These are phyloP conservation scores for Callipepla squamata DNA, from an alignment of 2,113 vertebrate species.

Conservation along the genomic window DNA sequence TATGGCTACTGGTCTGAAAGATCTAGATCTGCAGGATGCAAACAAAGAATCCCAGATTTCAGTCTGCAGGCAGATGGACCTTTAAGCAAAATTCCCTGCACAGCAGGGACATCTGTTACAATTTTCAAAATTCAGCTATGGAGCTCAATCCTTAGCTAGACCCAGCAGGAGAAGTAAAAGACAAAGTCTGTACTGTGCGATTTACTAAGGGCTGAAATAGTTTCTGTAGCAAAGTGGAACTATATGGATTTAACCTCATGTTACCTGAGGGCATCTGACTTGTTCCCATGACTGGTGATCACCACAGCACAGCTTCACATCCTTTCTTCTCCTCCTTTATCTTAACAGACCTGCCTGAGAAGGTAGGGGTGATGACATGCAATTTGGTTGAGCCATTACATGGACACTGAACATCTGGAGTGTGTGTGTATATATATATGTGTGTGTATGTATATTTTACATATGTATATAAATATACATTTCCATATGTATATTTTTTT, in stretches of 20 bases:
- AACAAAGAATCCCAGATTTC: constrained; percentile 68
- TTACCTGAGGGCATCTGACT: neutral
- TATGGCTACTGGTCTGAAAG: constrained; percentile 44
- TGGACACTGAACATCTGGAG: neutral
- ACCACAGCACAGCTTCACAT: neutral
- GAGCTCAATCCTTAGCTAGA: constrained; percentile 50
- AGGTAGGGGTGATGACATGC: neutral
- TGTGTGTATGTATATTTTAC: too few species aligned
- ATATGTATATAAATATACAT: too few species aligned
- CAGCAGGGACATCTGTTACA: constrained; percentile 67
- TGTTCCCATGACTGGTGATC: neutral
- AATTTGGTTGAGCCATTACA: neutral
- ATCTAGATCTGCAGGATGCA: constrained; percentile 38
- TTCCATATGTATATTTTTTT: neutral
- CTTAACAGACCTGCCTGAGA: neutral
- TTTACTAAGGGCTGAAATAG: constrained; percentile 8
- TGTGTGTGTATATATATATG: too few species aligned
- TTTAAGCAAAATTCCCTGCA: constrained; percentile 62
- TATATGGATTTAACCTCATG: constrained; percentile 2
- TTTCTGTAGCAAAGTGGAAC: neutral
- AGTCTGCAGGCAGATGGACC: constrained; percentile 71
- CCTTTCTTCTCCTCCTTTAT: neutral
- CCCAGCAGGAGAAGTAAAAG: constrained; percentile 46
- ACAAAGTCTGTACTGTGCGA: neutral
- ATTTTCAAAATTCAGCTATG: constrained; percentile 29